Conservation (phyloP, 2,888 invertebrate species). For the Tenodera sinensis region DNA sequence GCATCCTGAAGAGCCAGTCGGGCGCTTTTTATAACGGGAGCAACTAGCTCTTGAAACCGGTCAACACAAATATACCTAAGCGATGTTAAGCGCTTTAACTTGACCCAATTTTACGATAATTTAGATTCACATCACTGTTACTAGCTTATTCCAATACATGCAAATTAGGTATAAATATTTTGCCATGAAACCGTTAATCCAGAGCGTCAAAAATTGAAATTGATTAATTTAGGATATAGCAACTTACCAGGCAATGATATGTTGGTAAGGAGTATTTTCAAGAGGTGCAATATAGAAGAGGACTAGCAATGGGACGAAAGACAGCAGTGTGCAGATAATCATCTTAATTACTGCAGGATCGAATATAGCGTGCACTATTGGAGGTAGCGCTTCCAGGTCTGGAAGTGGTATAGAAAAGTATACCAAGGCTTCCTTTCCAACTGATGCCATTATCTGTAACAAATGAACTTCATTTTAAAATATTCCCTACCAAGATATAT, state of each 20-base stretch:
- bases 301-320: not conserved
- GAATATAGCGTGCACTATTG: not conserved
- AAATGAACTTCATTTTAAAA: not conserved
- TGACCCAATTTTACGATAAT: no score
- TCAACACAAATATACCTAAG: no score
- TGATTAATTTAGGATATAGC: not conserved
- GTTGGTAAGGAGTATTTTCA: not conserved
- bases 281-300: not conserved
- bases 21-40: no score
- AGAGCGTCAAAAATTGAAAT: no score
- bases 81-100: no score
- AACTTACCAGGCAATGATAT: not conserved
- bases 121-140: no score
- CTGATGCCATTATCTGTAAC: not conserved
- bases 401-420: not conserved
- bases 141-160: no score
- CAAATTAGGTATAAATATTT: no score
- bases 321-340: not conserved
- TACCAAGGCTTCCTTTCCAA: not conserved
- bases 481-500: not conserved
- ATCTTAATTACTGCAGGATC: not conserved
- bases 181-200: no score
- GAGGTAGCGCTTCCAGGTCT: not conserved
- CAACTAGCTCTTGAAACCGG: no score
- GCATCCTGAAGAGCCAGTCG: no score